These are phyloP conservation scores for Toxotes chatareus DNA, from an alignment of 2,113 vertebrate species.

Conservation along the genomic window DNA sequence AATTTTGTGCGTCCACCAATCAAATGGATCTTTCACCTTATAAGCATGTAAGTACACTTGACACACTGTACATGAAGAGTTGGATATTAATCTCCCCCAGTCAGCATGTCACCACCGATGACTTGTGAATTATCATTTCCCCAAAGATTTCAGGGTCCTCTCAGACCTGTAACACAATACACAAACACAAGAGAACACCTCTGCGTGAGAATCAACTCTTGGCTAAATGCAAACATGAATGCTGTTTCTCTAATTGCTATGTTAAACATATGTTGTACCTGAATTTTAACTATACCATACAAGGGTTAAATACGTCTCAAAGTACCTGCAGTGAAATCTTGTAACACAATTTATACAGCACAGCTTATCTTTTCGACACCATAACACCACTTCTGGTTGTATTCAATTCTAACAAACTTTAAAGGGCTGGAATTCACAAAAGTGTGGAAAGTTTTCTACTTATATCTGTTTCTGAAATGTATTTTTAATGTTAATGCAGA, in stretches of 20 bases:
- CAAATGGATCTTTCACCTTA: no score
- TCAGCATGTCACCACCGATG: slow-evolving; percentile 1
- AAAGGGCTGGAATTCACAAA: slow-evolving; percentile 4
- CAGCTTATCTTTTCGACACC: not conserved
- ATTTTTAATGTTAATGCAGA: slow-evolving; percentile 29
- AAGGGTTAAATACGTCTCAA: not conserved
- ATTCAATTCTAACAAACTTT: not conserved
- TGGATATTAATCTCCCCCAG: slow-evolving; percentile 8
- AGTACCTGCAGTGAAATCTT: not conserved
- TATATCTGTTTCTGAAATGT: slow-evolving; percentile 11
- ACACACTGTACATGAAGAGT: not conserved
- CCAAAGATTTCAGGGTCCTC: not conserved
- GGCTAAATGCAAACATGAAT: no score
- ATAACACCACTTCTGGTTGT: no score
- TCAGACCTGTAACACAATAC: slow-evolving; percentile 1
- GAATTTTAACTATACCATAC: not conserved
- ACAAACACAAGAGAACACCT: no score
- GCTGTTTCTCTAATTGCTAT: no score
- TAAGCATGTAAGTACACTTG: no score
- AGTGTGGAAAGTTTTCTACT: not conserved
- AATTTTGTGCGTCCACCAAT: not conserved
- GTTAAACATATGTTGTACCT: no score
- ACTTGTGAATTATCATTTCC: slow-evolving; percentile 5
- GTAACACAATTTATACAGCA: not conserved
- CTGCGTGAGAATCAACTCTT: no score